Evolutionary conservation across 2,113 vertebrate genomes (phyloP).

Genomic region (Cryptotis parvus): DNA sequence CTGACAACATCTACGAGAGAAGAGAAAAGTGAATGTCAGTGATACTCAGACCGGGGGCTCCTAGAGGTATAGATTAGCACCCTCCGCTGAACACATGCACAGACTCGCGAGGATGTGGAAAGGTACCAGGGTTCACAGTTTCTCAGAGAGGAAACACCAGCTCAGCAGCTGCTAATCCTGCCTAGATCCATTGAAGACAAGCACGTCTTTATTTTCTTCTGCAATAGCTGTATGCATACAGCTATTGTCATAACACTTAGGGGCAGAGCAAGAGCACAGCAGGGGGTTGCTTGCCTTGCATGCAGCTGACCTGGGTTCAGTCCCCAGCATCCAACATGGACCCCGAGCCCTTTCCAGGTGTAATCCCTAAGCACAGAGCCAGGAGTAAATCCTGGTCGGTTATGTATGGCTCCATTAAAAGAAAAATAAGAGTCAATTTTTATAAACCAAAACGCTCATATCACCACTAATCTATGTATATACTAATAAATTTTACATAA

Average conservation of each 20-base stretch:
- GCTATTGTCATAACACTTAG: too few relatives aligned
- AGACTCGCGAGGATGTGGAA: background rate
- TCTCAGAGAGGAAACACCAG: background rate
- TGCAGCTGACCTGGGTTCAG: too few relatives aligned
- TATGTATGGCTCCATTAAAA: too few relatives aligned
- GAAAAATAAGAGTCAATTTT: too few relatives aligned
- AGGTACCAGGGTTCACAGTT: background rate
- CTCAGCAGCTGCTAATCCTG: background rate
- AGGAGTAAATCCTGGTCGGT: too few relatives aligned
- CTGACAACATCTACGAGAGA: constrained; percentile 89
- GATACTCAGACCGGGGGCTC: background rate
- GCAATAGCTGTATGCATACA: too few relatives aligned
- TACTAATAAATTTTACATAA: too few relatives aligned
- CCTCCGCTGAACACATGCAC: background rate
- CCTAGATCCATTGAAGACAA: background rate
- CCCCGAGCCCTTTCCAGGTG: too few relatives aligned
- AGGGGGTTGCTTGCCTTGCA: too few relatives aligned
- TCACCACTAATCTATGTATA: background rate
- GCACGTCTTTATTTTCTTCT: constrained; percentile 7
- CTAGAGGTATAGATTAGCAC: background rate
- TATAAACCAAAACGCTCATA: background rate
- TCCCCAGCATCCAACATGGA: too few relatives aligned
- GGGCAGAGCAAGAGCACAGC: too few relatives aligned
- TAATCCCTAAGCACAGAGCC: too few relatives aligned
- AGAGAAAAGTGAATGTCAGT: constrained; percentile 29